Conservation (phyloP, 1,140 invertebrate genomes). For the Diorhabda sublineata region DNA sequence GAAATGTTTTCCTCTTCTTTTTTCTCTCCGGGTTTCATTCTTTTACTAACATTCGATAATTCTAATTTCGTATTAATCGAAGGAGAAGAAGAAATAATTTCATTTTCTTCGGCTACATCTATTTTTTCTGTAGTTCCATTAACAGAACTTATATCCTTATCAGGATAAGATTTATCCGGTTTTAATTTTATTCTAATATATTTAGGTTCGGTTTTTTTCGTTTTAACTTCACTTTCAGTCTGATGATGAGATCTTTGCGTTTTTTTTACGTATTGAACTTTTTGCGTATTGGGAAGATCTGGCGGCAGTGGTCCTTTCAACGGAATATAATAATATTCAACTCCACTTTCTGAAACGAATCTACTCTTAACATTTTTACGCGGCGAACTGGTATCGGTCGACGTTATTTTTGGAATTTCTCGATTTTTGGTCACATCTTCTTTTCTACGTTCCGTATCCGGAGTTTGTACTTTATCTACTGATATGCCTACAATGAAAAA, state of each 20-base stretch:
- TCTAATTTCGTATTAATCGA: slow-evolving; percentile 12
- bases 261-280: neutral
- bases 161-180: slow-evolving; percentile 60
- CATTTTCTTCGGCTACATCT: slow-evolving; percentile 55
- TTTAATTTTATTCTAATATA: slow-evolving; percentile 63
- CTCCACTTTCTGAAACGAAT: slow-evolving; percentile 40
- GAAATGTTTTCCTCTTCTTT: too few relatives aligned
- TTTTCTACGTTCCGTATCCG: neutral
- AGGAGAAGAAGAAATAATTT: slow-evolving; percentile 46
- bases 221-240: slow-evolving; percentile 4
- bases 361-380: slow-evolving; percentile 26
- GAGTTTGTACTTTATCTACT: slow-evolving; percentile 18
- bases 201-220: slow-evolving; percentile 46
- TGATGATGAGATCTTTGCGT: too few relatives aligned
- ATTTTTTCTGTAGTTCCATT: slow-evolving; percentile 41
- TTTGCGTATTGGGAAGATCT: slow-evolving; percentile 20
- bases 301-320: slow-evolving; percentile 45
- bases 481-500: slow-evolving; percentile 1
- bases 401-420: neutral
- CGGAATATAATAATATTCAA: slow-evolving; percentile 46
- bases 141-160: slow-evolving; percentile 25
- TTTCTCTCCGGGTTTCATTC: too few relatives aligned
- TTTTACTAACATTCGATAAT: neutral
- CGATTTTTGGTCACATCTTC: neutral
- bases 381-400: slow-evolving; percentile 5